phyloP scores from a whole-genome alignment of 2,888 invertebrate genomes.

The Hetaerina titia region DNA sequence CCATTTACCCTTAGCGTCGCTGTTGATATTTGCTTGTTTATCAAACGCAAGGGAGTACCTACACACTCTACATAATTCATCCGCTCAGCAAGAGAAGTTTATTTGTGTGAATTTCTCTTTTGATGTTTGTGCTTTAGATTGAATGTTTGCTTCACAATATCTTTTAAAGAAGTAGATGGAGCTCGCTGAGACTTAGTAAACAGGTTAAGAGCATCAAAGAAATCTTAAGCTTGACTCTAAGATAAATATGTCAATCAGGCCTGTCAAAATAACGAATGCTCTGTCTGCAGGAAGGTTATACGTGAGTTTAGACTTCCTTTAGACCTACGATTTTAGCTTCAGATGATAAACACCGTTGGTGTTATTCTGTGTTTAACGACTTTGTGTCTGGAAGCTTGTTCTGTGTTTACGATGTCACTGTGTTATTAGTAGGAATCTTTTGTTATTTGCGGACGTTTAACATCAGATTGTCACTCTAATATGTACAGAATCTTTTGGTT shows the following conservation, averaged over 20 bases:
- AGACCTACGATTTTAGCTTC: too few species aligned
- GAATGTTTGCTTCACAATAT: slow-evolving; percentile 1
- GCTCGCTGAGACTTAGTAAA: neutral
- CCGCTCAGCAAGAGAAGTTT: neutral
- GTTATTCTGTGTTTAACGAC: too few species aligned
- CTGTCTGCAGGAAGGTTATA: neutral
- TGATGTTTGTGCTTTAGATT: neutral
- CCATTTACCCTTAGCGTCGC: neutral
- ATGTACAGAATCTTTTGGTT: too few species aligned
- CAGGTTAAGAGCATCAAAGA: neutral
- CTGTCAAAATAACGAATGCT: neutral
- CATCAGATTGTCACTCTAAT: too few species aligned
- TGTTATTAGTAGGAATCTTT: too few species aligned
- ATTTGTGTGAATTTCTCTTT: neutral
- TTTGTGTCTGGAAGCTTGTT: too few species aligned
- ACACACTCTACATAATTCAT: neutral
- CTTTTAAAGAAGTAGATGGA: neutral
- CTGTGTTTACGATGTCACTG: too few species aligned
- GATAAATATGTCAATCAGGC: neutral
- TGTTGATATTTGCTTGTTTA: neutral
- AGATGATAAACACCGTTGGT: too few species aligned
- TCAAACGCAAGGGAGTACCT: neutral
- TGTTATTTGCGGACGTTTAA: too few species aligned
- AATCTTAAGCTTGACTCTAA: neutral
- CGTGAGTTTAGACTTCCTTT: neutral